Evolutionary conservation across 1,140 invertebrate species (phyloP).

Genomic region (Ceratosolen fusciceps): DNA sequence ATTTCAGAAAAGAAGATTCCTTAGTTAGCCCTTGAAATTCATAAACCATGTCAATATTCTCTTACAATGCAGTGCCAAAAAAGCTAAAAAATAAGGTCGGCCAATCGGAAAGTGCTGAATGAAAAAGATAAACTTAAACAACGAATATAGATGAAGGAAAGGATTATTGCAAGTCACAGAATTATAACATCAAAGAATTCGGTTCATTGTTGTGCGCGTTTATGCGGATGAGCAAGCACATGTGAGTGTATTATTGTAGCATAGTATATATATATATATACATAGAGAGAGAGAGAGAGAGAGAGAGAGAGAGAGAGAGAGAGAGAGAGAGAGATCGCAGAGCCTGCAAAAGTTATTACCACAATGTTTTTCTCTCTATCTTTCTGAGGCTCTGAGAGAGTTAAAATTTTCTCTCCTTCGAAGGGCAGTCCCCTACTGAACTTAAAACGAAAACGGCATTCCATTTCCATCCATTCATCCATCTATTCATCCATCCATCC

Average conservation of each 20-base stretch:
- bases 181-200: slow-evolving; percentile 52
- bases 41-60: neutral
- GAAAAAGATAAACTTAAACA: slow-evolving; percentile 44
- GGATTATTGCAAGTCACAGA: slow-evolving; percentile 50
- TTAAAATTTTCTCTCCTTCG: slow-evolving; percentile 40
- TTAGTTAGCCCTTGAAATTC: slow-evolving; percentile 1
- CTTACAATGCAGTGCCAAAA: slow-evolving; percentile 9
- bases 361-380: slow-evolving; percentile 27
- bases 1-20: neutral
- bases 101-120: slow-evolving; percentile 45
- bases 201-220: slow-evolving; percentile 25
- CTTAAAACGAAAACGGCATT: slow-evolving; percentile 48
- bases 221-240: too few relatives aligned
- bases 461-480: slow-evolving; percentile 46
- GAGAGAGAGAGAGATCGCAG: slow-evolving; percentile 52
- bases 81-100: neutral
- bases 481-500: slow-evolving; percentile 21
- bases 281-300: too few relatives aligned
- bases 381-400: slow-evolving; percentile 16
- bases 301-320: slow-evolving; percentile 48
- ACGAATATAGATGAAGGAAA: slow-evolving; percentile 30
- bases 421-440: slow-evolving; percentile 4
- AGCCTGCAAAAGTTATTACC: slow-evolving; percentile 44
- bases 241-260: too few relatives aligned
- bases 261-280: too few relatives aligned